Conservation (phyloP, 2,888 invertebrate species). For the Antitype chi region DNA sequence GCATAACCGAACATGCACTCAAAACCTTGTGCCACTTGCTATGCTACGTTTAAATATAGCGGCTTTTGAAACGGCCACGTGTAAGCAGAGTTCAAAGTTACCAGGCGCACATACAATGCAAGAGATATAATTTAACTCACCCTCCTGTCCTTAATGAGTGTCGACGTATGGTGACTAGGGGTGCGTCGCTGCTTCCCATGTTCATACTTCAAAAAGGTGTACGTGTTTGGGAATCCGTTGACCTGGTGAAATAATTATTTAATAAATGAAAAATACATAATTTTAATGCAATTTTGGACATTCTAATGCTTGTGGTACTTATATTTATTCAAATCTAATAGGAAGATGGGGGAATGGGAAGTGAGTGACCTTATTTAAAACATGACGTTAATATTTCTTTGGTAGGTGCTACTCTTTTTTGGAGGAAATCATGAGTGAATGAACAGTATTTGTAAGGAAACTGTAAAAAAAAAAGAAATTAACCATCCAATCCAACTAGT, state of each 20-base stretch:
- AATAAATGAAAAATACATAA: not conserved
- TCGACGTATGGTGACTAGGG: constrained; percentile 87
- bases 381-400: not conserved
- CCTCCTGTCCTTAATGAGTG: constrained; percentile 89
- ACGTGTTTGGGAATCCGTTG: constrained; percentile 92
- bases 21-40: constrained; percentile 58
- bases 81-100: constrained; percentile 75
- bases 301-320: not conserved
- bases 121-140: constrained; percentile 83
- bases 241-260: constrained; percentile 85
- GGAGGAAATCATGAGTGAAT: not conserved
- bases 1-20: constrained; percentile 22
- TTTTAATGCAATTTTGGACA: not conserved
- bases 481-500: not conserved
- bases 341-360: too few relatives aligned
- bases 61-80: constrained; percentile 73
- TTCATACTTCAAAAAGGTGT: constrained; percentile 91
- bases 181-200: constrained; percentile 91
- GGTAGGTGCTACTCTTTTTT: too few relatives aligned
- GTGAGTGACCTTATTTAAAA: not conserved
- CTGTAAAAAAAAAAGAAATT: not conserved
- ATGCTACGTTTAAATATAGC: constrained; percentile 57
- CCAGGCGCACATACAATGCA: constrained; percentile 74
- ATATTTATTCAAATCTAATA: not conserved
- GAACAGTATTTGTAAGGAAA: not conserved